Evolutionary conservation across 1,140 invertebrate species (phyloP), one percentile per base, ranked within the genome.

Genomic region (Centruroides vittatus): DNA sequence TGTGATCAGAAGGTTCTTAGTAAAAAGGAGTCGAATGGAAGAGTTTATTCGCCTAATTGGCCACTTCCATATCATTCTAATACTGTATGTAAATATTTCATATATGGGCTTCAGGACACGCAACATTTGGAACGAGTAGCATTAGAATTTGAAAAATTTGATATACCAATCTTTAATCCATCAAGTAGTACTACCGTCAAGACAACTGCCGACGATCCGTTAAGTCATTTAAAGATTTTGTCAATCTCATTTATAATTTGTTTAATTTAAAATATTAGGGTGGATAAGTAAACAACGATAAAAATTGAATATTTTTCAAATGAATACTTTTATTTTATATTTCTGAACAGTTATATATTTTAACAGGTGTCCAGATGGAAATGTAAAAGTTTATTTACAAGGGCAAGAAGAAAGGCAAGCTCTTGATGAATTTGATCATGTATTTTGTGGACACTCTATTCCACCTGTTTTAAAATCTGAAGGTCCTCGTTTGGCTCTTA

Each of bases 1-100:
- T 98, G 94, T 80, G 94, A 98, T 78, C 92, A 95, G 75, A 89
- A 93, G 76, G 93, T 98, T 71, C 81, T 96, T 68, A 93, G 89
- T 76, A 85, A 86, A 77, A 90, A 90, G 76, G 86, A 92, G 77
- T 92, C 89, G 53, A 84, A 81, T 67, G 93, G 93, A 66, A 84
- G 80, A 71, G 89, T 98, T 65, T 90, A 86, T 75, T 93, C 91
- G 77, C 94, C 93, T 65, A 93, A 93, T 78, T 97, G 89, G 79
- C 93, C 93, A 68, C 91, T 84, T 77, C 86, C 86, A 55, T 96
- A 95, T 78, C 86, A 93, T 74, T 85, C 85, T 66, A 94, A 95
- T 80, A 86, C 92, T 72, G 89, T 93, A 64, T 97, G 94, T 80
- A 86, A 88, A 75, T 97, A 97, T 80, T 96, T 93, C 81, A 88